Evolutionary conservation across 1,140 invertebrate genomes (phyloP).

Genomic region (Venturia canescens): DNA sequence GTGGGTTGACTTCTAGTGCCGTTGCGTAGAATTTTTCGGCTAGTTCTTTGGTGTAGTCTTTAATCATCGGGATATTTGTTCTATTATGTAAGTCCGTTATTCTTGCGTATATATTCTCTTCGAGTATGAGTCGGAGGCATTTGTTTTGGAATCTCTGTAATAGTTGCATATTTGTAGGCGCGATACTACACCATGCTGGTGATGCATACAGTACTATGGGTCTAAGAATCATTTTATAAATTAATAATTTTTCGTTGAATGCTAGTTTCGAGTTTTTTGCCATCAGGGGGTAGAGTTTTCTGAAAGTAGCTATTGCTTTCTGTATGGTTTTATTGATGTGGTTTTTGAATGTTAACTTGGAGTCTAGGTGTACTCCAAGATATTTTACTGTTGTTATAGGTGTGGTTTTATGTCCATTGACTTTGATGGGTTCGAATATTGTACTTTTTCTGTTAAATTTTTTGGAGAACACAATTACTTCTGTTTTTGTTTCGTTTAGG

Average conservation of each 20-base stretch:
- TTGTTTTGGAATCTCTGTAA: no score
- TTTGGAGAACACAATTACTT: conserved; percentile 57
- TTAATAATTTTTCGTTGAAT: conserved; percentile 48
- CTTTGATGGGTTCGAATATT: conserved; percentile 58
- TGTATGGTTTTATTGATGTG: conserved; percentile 47
- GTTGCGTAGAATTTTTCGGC: conserved; percentile 51
- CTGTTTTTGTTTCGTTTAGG: conserved; percentile 62
- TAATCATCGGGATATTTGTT: conserved; percentile 40
- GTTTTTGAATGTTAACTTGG: conserved; percentile 45
- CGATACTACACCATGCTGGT: no score
- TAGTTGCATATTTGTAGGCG: no score
- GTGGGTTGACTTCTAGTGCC: conserved; percentile 55
- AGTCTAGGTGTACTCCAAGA: conserved; percentile 56
- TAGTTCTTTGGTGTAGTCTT: conserved; percentile 42
- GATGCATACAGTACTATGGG: no score
- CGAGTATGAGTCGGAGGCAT: conserved; percentile 54
- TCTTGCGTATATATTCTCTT: conserved; percentile 49
- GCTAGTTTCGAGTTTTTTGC: conserved; percentile 22
- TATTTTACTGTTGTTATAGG: conserved; percentile 53
- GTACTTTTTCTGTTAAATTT: conserved; percentile 49
- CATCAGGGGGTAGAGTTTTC: conserved; percentile 51
- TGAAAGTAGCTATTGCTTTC: conserved; percentile 37
- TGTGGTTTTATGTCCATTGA: conserved; percentile 48
- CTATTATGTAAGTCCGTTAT: conserved; percentile 51
- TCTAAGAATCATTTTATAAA: conserved; percentile 58